Percentiles rank a stretch among this genome's conserved stretches.
Conservation (phyloP, 2,113 vertebrate species). For the Bos javanicus region DNA sequence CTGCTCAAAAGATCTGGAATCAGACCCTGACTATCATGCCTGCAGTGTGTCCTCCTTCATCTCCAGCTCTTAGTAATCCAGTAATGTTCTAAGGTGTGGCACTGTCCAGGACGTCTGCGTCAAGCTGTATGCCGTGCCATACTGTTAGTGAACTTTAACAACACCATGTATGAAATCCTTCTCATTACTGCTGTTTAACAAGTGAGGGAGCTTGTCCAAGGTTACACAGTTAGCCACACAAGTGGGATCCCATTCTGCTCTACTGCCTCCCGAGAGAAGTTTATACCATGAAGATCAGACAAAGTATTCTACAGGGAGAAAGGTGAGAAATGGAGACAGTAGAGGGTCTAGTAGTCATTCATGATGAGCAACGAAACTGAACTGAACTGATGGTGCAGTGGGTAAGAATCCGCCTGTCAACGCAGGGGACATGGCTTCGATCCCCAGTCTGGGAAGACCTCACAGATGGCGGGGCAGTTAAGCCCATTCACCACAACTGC, state of each 20-base stretch:
- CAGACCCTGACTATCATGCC: not conserved
- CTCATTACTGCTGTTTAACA: not conserved
- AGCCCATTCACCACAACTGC: not conserved
- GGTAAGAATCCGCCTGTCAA: not conserved
- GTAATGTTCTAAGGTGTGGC: not conserved
- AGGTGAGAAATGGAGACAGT: not conserved
- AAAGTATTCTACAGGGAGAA: not conserved
- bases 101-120: not conserved
- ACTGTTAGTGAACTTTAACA: not conserved
- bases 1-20: not conserved
- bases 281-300: not conserved
- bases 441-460: not conserved
- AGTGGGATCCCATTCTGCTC: not conserved
- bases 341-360: not conserved
- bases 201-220: not conserved
- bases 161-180: fast-evolving
- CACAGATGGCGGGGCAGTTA: not conserved
- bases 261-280: not conserved
- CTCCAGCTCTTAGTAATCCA: not conserved
- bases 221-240: not conserved
- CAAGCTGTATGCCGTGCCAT: not conserved
- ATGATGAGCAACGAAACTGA: not conserved
- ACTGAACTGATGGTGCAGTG: not conserved
- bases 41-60: not conserved
- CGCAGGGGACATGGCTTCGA: not conserved